Evolutionary conservation across 2,797 vertebrate genomes (phyloP).

Genomic region (Meda fulgida): DNA sequence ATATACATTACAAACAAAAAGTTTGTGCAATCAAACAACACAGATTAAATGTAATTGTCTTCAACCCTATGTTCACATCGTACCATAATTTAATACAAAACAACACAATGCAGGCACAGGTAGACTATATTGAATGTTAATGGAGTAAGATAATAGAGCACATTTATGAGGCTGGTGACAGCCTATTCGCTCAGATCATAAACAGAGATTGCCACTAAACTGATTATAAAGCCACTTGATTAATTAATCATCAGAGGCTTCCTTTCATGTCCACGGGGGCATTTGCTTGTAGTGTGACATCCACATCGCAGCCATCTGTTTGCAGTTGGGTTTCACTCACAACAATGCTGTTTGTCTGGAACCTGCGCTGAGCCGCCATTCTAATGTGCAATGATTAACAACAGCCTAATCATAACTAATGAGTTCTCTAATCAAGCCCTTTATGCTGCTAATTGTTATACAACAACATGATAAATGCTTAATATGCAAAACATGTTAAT

Average conservation of each 20-base stretch:
- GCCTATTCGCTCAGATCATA: constrained; percentile 50
- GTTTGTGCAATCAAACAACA: background rate
- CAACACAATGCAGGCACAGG: constrained; percentile 31
- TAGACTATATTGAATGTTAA: constrained; percentile 49
- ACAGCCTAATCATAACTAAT: constrained; percentile 87
- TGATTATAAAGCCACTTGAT: constrained; percentile 63
- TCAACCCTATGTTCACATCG: background rate
- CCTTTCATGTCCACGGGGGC: constrained; percentile 50
- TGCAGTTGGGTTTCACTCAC: constrained; percentile 57
- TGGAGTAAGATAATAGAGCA: constrained; percentile 53
- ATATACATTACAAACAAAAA: background rate
- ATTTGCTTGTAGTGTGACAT: constrained; percentile 57
- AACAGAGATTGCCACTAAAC: constrained; percentile 57
- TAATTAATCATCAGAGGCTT: constrained; percentile 65
- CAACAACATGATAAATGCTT: constrained; percentile 62
- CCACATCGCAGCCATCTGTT: constrained; percentile 64
- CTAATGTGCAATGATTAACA: constrained; percentile 86
- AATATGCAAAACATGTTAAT: constrained; percentile 61
- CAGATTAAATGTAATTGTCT: background rate
- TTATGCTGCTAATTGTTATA: constrained; percentile 81
- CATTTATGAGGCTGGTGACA: constrained; percentile 52
- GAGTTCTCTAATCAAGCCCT: constrained; percentile 76
- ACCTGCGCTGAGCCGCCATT: constrained; percentile 56
- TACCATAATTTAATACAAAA: background rate
- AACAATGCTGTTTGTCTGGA: constrained; percentile 61